Conservation (phyloP, 2,797 vertebrate genomes). For the Sebastes aleutianus region DNA sequence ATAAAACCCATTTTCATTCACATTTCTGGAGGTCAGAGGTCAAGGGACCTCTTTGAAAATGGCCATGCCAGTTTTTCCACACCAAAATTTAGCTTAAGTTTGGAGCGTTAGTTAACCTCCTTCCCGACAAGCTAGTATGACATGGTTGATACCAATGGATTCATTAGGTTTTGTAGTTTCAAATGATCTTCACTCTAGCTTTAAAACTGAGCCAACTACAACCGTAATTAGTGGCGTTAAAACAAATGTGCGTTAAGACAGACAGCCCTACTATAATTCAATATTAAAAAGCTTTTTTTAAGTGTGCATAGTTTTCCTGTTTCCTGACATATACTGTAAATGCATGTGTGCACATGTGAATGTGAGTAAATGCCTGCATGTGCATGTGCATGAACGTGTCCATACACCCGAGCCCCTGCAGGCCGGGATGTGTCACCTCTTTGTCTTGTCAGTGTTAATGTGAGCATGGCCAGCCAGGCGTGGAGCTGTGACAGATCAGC, state of each 20-base stretch:
- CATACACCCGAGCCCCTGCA: conserved; percentile 53
- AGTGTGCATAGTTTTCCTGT: background rate
- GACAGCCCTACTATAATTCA: background rate
- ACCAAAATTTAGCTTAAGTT: too few relatives aligned
- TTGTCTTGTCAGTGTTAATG: conserved; percentile 82
- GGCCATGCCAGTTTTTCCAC: too few relatives aligned
- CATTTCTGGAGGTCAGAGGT: too few relatives aligned
- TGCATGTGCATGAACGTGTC: conserved; percentile 44
- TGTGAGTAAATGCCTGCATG: background rate
- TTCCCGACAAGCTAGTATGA: too few relatives aligned
- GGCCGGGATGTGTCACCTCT: conserved; percentile 78
- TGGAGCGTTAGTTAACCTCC: too few relatives aligned
- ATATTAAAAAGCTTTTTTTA: background rate
- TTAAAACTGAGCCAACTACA: too few relatives aligned
- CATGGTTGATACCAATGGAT: too few relatives aligned
- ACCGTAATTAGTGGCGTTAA: too few relatives aligned
- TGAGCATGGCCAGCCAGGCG: conserved; percentile 77
- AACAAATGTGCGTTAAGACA: background rate
- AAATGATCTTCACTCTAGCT: too few relatives aligned
- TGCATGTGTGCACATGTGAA: conserved; percentile 22
- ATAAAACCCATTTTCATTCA: too few relatives aligned
- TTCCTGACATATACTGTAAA: background rate
- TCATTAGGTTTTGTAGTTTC: too few relatives aligned
- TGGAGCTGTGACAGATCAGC: conserved; percentile 77
- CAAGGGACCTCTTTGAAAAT: too few relatives aligned